A percentile compares a stretch with the other conserved stretches of the same genome.
Evolutionary conservation across 2,797 vertebrate species (phyloP).

Genomic region (Micropoecilia bifurca): DNA sequence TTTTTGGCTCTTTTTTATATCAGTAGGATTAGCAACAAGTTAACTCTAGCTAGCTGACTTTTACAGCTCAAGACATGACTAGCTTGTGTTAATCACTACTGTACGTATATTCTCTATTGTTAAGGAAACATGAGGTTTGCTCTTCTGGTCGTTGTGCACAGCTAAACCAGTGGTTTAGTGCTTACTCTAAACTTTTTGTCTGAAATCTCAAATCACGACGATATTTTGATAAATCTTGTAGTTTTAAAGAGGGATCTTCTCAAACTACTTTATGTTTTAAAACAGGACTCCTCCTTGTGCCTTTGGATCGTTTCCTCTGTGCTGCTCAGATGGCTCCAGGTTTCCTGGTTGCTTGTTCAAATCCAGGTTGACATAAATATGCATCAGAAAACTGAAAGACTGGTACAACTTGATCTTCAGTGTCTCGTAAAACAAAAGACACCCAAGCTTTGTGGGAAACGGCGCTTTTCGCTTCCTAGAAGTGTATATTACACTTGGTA

Average conservation of each 20-base stretch:
- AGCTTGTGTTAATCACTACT: not conserved
- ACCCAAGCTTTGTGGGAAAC: not conserved
- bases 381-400: slow-evolving; percentile 11
- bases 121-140: not conserved
- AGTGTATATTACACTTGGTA: slow-evolving; percentile 1
- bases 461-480: slow-evolving; percentile 1
- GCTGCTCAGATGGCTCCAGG: slow-evolving; percentile 6
- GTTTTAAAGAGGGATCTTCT: not conserved
- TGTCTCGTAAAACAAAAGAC: not conserved
- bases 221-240: not conserved
- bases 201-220: not conserved
- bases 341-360: not conserved
- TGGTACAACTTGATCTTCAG: not conserved
- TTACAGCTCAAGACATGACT: not conserved
- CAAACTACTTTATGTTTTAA: not conserved
- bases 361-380: slow-evolving; percentile 9
- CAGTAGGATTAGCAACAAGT: too few relatives aligned
- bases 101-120: not conserved
- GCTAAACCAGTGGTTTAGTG: not conserved
- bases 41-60: not conserved
- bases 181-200: not conserved
- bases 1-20: not conserved
- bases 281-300: not conserved
- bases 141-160: not conserved
- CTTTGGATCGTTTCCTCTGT: not conserved